These are phyloP conservation scores for Toxotes jaculatrix DNA, from an alignment of 2,113 vertebrate species.

Conservation along the genomic window DNA sequence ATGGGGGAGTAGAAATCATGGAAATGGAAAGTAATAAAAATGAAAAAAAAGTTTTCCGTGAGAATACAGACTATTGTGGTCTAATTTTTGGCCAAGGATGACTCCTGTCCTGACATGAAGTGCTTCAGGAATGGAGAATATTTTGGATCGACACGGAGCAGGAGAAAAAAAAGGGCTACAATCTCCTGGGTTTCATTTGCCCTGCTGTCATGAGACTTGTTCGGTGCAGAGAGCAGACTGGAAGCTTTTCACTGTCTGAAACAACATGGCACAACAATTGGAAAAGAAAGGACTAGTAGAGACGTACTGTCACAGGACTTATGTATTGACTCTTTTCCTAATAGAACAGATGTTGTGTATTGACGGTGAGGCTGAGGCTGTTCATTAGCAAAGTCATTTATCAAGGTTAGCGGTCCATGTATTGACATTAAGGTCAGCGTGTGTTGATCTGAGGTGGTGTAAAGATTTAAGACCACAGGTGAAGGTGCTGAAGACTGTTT, in stretches of 20 bases:
- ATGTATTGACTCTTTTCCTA: slow-evolving; percentile 15
- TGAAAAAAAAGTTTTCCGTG: not conserved
- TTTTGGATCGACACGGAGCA: slow-evolving; percentile 2
- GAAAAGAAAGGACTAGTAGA: not conserved
- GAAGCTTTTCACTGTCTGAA: slow-evolving; percentile 1
- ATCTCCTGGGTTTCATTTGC: slow-evolving; percentile 31
- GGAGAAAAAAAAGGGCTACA: not conserved
- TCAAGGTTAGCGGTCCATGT: slow-evolving; percentile 14
- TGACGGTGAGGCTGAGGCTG: not conserved
- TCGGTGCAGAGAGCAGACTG: not conserved
- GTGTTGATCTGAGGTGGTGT: not conserved
- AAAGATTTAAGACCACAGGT: not conserved
- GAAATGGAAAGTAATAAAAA: not conserved
- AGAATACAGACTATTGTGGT: slow-evolving; percentile 17
- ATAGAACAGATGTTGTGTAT: slow-evolving; percentile 18
- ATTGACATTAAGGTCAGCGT: slow-evolving; percentile 17
- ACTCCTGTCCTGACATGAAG: not conserved
- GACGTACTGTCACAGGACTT: not conserved
- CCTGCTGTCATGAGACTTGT: not conserved
- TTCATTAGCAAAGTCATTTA: slow-evolving; percentile 20
- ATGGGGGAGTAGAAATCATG: not conserved
- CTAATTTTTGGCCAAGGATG: slow-evolving; percentile 2
- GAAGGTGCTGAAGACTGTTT: not conserved
- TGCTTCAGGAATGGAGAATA: slow-evolving; percentile 27
- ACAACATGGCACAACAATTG: not conserved